Conservation (phyloP, 2,113 vertebrate genomes). For the Leiothrix lutea region DNA sequence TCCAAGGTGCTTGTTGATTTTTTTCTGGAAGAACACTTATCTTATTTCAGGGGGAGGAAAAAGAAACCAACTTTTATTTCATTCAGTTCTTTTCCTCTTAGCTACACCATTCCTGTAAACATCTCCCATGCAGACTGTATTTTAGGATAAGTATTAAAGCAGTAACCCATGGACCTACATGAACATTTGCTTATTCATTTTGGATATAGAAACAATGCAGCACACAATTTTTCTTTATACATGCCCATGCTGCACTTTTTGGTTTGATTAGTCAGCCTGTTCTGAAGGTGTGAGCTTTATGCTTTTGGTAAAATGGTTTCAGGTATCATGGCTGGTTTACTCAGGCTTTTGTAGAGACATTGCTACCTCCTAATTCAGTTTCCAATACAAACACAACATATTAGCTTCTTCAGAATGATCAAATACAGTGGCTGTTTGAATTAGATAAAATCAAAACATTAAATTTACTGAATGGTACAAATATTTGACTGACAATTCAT, state of each 20-base stretch:
- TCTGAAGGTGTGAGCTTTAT: background rate
- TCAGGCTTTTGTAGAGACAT: background rate
- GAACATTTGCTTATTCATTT: background rate
- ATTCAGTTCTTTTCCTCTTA: background rate
- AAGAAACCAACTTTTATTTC: background rate
- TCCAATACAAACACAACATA: background rate
- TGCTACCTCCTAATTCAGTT: background rate
- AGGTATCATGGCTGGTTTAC: background rate
- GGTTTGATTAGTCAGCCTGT: background rate
- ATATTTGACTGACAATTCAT: constrained; percentile 47
- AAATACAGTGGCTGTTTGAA: constrained; percentile 29
- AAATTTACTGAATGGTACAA: background rate
- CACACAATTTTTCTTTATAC: background rate
- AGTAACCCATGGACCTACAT: background rate
- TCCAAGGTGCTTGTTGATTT: background rate
- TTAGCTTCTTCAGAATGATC: background rate
- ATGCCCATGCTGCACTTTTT: background rate
- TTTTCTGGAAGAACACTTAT: background rate
- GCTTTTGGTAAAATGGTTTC: background rate
- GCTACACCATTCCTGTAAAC: background rate
- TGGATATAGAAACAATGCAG: background rate
- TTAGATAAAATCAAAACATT: constrained; percentile 34
- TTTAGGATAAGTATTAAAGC: background rate
- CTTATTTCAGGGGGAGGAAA: background rate
- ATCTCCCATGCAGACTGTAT: background rate